Evolutionary conservation across 2,113 vertebrate genomes (phyloP), one percentile per base, ranked within the genome.

Genomic region (Melanerpes aurifrons): DNA sequence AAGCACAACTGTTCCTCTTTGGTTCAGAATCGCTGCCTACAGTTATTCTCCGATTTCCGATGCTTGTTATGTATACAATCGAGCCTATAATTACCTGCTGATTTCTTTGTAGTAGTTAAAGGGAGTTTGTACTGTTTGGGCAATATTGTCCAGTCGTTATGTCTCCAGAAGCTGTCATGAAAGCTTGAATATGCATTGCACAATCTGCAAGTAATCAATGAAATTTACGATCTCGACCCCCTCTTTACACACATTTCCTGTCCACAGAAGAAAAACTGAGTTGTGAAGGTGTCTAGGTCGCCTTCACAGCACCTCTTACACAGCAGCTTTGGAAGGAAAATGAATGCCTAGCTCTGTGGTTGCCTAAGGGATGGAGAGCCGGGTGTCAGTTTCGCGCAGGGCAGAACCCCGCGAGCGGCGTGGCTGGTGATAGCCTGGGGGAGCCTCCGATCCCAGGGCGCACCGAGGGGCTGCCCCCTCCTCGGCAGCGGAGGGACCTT

Each of bases 101-200:
- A 84, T 96, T 96, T 96, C 96, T 95, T 96, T 95, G 93, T 93
- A 84, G 90, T 74, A 89, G 90, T 93, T 82, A 92, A 94, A 95
- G 89, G 76, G 92, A 89, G 82, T 86, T 87, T 68, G 45, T 61
- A 95, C 94, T 68, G 64, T 86, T 93, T 68, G 71, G 85, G 72
- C 72, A 92, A 94, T 94, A 90, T 72, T 84, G 82, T 82, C 66
- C 81, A 80, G 92, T 93, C 91, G 87, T 89, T 95, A 91, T 80
- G 87, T 89, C 89, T 96, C 78, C 92, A 94, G 86, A 95, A 95
- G 58, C 81, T 91, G 89, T 92, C 94, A 74, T 57, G 90, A 92
- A 87, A 83, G 35, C 70, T 59, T 94, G 62, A 79, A 58, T 82
- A 92, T 91, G 66, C 53, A 76, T 92, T 25, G 28, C 64, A 53